A percentile compares a stretch with the other conserved stretches of the same genome.
Evolutionary conservation across 2,797 vertebrate genomes (phyloP).

Genomic region (Pangasius mekongensis): DNA sequence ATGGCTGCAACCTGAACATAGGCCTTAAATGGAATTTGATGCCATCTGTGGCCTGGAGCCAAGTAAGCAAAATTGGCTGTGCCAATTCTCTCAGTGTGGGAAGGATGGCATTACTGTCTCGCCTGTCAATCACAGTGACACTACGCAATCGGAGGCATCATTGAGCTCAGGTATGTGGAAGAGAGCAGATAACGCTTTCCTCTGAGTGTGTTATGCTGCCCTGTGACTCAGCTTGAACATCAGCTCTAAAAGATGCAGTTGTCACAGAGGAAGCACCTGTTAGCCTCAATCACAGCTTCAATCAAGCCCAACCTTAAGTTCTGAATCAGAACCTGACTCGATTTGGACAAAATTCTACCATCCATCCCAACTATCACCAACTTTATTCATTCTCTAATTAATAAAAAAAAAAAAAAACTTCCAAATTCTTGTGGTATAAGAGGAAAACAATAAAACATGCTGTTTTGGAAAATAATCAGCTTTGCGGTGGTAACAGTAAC

Average conservation of each 20-base stretch:
- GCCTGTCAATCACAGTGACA: neutral
- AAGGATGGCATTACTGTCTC: neutral
- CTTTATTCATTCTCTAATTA: neutral
- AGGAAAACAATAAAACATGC: neutral
- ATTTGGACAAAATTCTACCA: neutral
- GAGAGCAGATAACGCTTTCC: neutral
- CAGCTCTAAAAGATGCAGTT: neutral
- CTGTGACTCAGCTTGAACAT: neutral
- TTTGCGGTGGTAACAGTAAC: neutral
- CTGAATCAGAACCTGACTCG: neutral
- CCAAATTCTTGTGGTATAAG: neutral
- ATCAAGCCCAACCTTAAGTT: neutral
- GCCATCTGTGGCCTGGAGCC: neutral
- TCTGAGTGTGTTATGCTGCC: neutral
- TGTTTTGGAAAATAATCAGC: neutral
- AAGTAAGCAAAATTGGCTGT: neutral
- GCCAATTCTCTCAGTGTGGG: neutral
- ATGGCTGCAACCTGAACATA: too few relatives aligned
- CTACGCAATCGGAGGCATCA: neutral
- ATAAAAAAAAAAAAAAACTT: neutral
- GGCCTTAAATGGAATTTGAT: too few relatives aligned
- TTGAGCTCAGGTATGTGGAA: neutral
- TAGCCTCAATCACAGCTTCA: neutral
- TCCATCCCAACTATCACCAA: neutral
- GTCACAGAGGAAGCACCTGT: neutral